Evolutionary conservation across 1,140 invertebrate species (phyloP), one percentile per base, ranked within the genome.

Genomic region (Coboldia fuscipes): DNA sequence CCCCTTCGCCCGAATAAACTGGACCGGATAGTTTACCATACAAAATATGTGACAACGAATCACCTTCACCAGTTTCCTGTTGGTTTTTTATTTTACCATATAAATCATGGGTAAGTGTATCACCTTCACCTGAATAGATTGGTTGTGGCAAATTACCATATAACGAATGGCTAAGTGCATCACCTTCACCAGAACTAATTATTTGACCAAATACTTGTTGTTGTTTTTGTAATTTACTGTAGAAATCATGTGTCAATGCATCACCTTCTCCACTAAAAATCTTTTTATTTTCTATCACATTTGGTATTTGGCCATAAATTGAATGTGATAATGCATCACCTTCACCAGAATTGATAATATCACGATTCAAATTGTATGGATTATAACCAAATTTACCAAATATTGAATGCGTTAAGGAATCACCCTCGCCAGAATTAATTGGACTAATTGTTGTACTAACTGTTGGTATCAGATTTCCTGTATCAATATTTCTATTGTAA

Each of bases 1-100:
- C n/a, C 14, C 27, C 27, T 29, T 29, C 27, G 14, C 27, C 27
- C 14, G 27, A 29, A 29, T 29, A 29, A 15, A 29, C 27, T n/a
- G n/a, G 7, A 24, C n/a, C n/a, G 23, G 23, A 8, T n/a, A n/a
- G n/a, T n/a, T n/a, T n/a, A n/a, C n/a, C n/a, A n/a, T n/a, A n/a
- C n/a, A n/a, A n/a, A n/a, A n/a, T n/a, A n/a, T n/a, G n/a, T n/a
- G n/a, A n/a, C n/a, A n/a, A n/a, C n/a, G n/a, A n/a, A n/a, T n/a
- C n/a, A 10, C 27, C 27, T 29, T 29, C 27, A 13, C 27, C 27
- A 10, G 27, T 10, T 10, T 29, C 27, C 5, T 5, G 5, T 6
- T 15, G 27, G n/a, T n/a, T 29, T 13, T 29, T 15, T 15, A 29
- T 29, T 29, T 29, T 29, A 23, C 27, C 27, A 15, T 10, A 10